Evolutionary conservation across 2,888 invertebrate species (phyloP), one percentile per base, ranked within the genome.

Genomic region (Choristoneura rosaceana): DNA sequence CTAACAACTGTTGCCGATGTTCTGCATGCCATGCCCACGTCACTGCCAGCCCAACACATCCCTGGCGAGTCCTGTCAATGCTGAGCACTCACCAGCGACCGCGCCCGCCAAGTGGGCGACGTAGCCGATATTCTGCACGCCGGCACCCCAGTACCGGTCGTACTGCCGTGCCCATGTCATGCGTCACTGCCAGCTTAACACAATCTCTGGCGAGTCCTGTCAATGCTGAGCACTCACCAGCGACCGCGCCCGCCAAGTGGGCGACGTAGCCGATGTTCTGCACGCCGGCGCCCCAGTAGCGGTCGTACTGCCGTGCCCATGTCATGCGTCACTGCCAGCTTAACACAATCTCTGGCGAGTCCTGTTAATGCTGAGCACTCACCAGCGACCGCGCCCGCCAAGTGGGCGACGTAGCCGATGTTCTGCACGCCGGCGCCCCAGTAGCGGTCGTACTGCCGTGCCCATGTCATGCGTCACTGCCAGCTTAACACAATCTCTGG

Each of bases 61-160:
- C 99, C 98, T 15, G 95, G 95, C 98, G 98, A 99, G 90, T 99
- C 99, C 98, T 98, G 91, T 25, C 2, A 25, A 25, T 14, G 47
- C 2, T 47, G n/a, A 3, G 8, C 2, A 75, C 74, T 96, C 89
- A 80, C 99, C 99, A 69, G 98, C 98, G 1, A 98, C 79, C 58
- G 98, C 98, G 1, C 99, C 99, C 0, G 97, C 98, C 61, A 99
- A 92, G 92, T 99, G 99, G 8, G 99, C 99, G 0, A 98, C 97
- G 85, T 99, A 99, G 12, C 99, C 99, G 69, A 99, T 97, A 90
- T 98, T 96, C 84, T 96, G 96, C 61, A 96, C 4, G 2, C 34
- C 91, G 65, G 96, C 95, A 17, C 96, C 93, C 74, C 96, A 94
- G 87, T 99, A 98, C 15, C 98, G 95, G 86, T 97, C 38, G 8